A percentile compares a stretch with the other conserved stretches of the same genome.
These are phyloP conservation scores for Otis tarda DNA, from an alignment of 2,113 vertebrate genomes.

Conservation along the genomic window DNA sequence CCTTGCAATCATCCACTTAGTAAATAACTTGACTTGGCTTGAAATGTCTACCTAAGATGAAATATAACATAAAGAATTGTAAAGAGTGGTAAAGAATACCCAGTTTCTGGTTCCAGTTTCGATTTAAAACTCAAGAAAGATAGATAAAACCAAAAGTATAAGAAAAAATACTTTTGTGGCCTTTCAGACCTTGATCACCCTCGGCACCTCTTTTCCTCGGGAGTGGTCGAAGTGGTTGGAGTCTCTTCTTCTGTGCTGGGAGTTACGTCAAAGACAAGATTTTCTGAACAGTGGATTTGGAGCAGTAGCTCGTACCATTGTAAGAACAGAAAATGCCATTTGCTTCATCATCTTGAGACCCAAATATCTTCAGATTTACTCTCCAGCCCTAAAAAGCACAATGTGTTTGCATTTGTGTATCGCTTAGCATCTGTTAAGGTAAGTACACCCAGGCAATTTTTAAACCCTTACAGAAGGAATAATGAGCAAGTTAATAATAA, in stretches of 20 bases:
- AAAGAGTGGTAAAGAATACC: neutral
- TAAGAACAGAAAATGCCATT: neutral
- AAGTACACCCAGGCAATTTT: neutral
- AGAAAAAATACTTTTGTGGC: neutral
- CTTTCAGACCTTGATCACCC: neutral
- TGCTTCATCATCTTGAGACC: neutral
- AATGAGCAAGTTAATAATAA: neutral
- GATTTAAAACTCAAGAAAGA: neutral
- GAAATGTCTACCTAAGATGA: neutral
- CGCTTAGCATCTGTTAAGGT: neutral
- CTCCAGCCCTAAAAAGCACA: neutral
- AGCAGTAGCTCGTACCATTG: neutral
- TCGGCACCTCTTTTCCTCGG: neutral
- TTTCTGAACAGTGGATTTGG: neutral
- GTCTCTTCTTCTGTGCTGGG: neutral
- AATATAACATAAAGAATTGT: neutral
- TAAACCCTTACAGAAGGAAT: neutral
- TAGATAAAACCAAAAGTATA: neutral
- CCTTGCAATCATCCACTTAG: neutral
- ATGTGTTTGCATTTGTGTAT: neutral
- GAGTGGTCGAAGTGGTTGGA: rapidly evolving
- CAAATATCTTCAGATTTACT: neutral
- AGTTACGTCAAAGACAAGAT: neutral
- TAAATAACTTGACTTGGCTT: neutral
- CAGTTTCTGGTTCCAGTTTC: neutral